Percentiles rank a stretch among this genome's conserved stretches.
phyloP scores from a whole-genome alignment of 2,797 vertebrate genomes.

The Phoeniculus purpureus region DNA sequence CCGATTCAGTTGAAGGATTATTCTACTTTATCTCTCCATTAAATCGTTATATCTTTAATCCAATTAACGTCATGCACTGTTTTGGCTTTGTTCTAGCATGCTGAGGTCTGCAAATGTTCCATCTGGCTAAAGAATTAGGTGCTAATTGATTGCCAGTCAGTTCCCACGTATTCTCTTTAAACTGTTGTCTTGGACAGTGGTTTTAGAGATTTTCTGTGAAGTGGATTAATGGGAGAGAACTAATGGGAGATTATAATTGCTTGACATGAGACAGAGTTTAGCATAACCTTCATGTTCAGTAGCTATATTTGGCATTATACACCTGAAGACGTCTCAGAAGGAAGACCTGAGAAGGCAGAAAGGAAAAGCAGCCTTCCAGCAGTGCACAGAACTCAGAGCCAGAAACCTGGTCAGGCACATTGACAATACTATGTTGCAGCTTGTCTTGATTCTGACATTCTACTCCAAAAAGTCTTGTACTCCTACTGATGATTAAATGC shows the following conservation, averaged over 20 bases:
- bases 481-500: neutral
- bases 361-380: neutral
- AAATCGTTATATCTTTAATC: neutral
- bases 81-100: neutral
- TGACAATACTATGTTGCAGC: neutral
- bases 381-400: rapidly evolving
- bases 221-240: neutral
- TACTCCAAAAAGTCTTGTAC: neutral
- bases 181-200: neutral
- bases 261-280: neutral
- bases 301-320: neutral
- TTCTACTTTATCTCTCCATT: neutral
- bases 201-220: neutral
- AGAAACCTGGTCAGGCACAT: neutral
- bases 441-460: neutral
- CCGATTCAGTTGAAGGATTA: neutral
- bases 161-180: neutral
- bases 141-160: neutral
- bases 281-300: neutral
- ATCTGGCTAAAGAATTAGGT: neutral
- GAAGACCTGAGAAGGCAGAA: neutral
- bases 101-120: neutral
- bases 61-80: neutral
- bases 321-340: neutral
- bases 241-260: neutral